Conservation (phyloP, 2,113 vertebrate species). For the Gracilinanus agilis region DNA sequence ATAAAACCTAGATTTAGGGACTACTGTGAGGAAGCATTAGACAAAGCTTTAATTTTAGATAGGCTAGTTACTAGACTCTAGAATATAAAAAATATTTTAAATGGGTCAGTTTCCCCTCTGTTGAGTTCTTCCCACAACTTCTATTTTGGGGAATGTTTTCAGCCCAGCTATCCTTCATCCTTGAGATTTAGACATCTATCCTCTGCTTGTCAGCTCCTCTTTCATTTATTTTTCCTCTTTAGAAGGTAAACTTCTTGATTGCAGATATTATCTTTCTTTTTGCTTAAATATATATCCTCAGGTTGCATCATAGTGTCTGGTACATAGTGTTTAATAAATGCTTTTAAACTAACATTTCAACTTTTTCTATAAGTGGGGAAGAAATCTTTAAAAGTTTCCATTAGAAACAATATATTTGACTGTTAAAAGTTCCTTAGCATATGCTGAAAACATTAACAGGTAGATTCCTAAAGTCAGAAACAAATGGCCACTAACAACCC, state of each 20-base stretch:
- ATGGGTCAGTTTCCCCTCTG: background rate
- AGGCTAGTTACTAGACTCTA: too few relatives aligned
- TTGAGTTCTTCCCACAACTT: background rate
- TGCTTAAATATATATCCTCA: background rate
- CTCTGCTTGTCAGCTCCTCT: background rate
- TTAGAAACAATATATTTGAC: background rate
- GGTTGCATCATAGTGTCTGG: background rate
- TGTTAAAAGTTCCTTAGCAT: background rate
- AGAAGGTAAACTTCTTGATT: background rate
- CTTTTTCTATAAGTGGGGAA: background rate
- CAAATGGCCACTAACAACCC: background rate
- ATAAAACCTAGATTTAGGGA: background rate
- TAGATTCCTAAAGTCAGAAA: background rate
- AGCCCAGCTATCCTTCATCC: background rate
- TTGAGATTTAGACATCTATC: background rate
- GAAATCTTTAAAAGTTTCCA: background rate
- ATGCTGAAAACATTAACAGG: background rate
- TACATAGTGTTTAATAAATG: background rate
- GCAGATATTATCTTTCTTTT: background rate
- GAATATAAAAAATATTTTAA: background rate
- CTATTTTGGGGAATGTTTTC: background rate
- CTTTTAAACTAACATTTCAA: background rate
- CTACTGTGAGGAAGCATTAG: background rate
- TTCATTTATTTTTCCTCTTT: background rate
- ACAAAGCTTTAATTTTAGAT: background rate